These are phyloP conservation scores for Gulo gulo DNA, from an alignment of 2,113 vertebrate genomes.

Conservation along the genomic window DNA sequence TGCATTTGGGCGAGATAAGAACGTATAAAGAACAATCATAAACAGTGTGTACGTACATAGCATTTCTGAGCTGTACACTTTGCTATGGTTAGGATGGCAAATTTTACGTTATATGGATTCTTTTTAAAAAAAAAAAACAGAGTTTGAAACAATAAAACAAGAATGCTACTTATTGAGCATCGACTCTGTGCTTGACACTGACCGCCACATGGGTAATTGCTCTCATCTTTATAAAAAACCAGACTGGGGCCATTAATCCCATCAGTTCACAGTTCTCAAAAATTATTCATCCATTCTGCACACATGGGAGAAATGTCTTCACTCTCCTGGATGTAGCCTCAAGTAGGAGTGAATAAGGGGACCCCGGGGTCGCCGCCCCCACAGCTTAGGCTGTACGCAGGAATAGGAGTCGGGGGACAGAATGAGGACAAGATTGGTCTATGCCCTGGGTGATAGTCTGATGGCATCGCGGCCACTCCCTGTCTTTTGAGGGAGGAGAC, in stretches of 20 bases:
- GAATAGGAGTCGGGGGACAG: too few species aligned
- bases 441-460: neutral
- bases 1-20: neutral
- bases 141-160: neutral
- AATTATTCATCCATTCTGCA: neutral
- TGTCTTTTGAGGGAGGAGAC: neutral
- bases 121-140: neutral
- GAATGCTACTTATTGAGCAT: neutral
- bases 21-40: accelerated
- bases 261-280: neutral
- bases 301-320: neutral
- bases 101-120: neutral
- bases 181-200: neutral
- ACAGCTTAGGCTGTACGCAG: too few species aligned
- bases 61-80: neutral
- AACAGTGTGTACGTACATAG: accelerated
- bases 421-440: accelerated
- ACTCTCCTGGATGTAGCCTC: neutral
- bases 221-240: neutral
- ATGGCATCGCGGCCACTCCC: neutral
- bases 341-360: neutral
- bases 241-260: neutral
- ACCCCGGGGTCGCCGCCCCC: accelerated
- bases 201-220: neutral
- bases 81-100: neutral